Evolutionary conservation across 2,797 vertebrate species (phyloP), one percentile per base, ranked within the genome.

Genomic region (Artibeus lituratus): DNA sequence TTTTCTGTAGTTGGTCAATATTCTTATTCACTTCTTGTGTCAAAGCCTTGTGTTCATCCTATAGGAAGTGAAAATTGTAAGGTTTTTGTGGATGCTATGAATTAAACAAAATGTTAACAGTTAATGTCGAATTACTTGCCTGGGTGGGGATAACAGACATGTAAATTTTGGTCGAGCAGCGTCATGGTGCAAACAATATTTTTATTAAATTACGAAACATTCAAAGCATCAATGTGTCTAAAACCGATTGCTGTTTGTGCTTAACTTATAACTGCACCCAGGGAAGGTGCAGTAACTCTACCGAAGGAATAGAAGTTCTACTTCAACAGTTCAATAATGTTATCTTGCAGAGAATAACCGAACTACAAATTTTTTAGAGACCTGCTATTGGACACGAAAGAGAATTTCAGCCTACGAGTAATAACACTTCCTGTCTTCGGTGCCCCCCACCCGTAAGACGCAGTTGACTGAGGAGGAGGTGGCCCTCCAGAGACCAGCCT

Each of bases 131-230:
- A 72, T 53, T 47, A 29, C 55, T 86, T 65, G 18, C 29, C 73
- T 89, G 53, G 15, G 8, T 67, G 37, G 32, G 76, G 6, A 83
- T 35, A 76, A 72, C 53, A 87, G 82, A 95, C 92, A 74, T 65
- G 70, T 3, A 53, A 69, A 39, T 65, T 59, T 35, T 62, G 21
- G 35, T 19, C 4, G 10, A 65, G 87, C 2, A 80, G 35, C 24
- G 67, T 62, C 35, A 62, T 19, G 19, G 29, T 32, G 83, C 92
- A 62, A 67, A n/a, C 32, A 47, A 22, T 26, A 42, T 62, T 76
- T 10, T 55, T 49, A 53, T 35, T 59, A 55, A 81, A 57, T 67
- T 72, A 32, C 10, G 16, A 74, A 65, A 11, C 9, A 8, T 69
- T 29, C 47, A 42, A 26, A 35, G 49, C 14, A 32, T 15, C 12